phyloP scores from a whole-genome alignment of 92 coral and sea anemone species.

The Phenganax stokvisi region DNA sequence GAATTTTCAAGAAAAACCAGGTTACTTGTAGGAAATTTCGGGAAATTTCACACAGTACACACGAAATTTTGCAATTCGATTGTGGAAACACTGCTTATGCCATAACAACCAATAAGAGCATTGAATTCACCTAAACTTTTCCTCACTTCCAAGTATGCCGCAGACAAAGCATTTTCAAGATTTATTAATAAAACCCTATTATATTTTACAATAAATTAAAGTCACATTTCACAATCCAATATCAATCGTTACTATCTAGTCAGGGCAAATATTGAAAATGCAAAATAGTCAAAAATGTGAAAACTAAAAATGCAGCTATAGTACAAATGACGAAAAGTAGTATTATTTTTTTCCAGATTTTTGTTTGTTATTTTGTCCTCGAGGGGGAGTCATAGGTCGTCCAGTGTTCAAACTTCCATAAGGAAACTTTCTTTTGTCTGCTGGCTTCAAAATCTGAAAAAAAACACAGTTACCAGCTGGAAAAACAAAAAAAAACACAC shows the following conservation, averaged over 20 bases:
- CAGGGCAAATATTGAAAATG: background rate
- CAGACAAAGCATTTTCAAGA: background rate
- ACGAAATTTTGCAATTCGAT: too few relatives aligned
- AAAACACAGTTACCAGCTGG: background rate
- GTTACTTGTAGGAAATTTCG: too few relatives aligned
- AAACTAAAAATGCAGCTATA: background rate
- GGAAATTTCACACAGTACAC: too few relatives aligned
- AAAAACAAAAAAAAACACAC: background rate
- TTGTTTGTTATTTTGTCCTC: constrained; percentile 84
- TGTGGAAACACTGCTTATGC: too few relatives aligned
- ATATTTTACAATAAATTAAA: constrained; percentile 22
- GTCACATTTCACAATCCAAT: constrained; percentile 2
- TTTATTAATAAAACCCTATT: constrained; percentile 35
- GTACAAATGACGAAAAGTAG: constrained; percentile 23
- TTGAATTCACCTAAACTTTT: too few relatives aligned
- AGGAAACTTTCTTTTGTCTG: constrained; percentile 97
- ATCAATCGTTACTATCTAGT: background rate
- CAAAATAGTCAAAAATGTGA: background rate
- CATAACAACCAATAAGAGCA: too few relatives aligned
- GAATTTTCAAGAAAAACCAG: too few relatives aligned
- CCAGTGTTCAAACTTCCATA: constrained; percentile 94
- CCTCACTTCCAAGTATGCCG: too few relatives aligned
- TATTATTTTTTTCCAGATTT: constrained; percentile 64
- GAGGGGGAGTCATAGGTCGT: constrained; percentile 95
- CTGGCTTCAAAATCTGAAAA: constrained; percentile 85